Conservation (phyloP, 2,888 invertebrate species). For the Amphipoea oculea region DNA sequence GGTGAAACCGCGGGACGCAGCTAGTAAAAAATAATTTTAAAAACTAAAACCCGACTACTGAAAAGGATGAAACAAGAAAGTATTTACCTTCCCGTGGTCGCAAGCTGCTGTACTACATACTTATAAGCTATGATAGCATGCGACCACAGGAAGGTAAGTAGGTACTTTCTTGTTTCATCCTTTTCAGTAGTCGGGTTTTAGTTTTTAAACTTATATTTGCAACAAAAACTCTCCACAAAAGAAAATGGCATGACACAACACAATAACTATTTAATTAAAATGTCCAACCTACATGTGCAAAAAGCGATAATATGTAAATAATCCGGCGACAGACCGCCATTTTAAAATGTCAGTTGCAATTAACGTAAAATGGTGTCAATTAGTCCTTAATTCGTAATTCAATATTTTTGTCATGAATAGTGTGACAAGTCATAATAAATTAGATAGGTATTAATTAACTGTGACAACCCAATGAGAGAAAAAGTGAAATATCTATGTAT, state of each 20-base stretch:
- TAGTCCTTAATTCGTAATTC: slow-evolving; percentile 22
- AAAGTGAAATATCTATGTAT: background rate
- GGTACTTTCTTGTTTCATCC: too few species aligned
- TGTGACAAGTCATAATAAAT: slow-evolving; percentile 17
- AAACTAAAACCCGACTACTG: too few species aligned
- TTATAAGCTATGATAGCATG: too few species aligned
- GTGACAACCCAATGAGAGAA: slow-evolving; percentile 4
- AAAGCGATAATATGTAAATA: slow-evolving; percentile 37
- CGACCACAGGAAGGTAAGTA: too few species aligned
- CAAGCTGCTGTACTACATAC: too few species aligned
- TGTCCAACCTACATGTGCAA: slow-evolving; percentile 17
- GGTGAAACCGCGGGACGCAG: too few species aligned
- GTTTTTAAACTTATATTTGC: too few species aligned
- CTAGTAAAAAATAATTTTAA: too few species aligned
- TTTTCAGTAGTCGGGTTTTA: too few species aligned
- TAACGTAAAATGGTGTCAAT: slow-evolving; percentile 30
- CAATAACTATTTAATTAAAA: slow-evolving; percentile 48
- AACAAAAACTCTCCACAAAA: background rate
- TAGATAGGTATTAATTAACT: slow-evolving; percentile 5
- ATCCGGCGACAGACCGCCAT: slow-evolving; percentile 42
- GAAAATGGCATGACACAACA: slow-evolving; percentile 34
- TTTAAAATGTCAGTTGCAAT: slow-evolving; percentile 53
- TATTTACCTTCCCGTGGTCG: too few species aligned
- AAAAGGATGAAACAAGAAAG: too few species aligned
- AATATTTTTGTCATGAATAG: slow-evolving; percentile 15